These are phyloP conservation scores for Eupithecia subumbrata DNA, from an alignment of 2,888 invertebrate species.

Conservation along the genomic window DNA sequence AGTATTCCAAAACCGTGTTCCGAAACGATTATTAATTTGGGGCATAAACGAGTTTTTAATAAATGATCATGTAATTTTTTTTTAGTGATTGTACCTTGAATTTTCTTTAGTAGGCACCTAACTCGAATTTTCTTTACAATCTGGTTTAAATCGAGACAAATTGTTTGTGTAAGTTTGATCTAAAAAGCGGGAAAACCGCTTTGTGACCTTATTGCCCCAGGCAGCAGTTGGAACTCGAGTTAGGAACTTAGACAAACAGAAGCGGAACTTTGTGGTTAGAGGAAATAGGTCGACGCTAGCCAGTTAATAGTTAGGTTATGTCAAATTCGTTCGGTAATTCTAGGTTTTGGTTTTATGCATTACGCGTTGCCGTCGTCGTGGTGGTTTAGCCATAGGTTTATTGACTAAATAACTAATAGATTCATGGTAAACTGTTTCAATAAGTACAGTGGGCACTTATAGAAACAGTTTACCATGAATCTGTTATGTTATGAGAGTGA, in stretches of 20 bases:
- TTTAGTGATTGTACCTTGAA: too few species aligned
- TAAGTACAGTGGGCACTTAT: too few species aligned
- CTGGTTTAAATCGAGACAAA: conserved; percentile 6
- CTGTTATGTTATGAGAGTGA: not conserved
- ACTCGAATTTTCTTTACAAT: not conserved
- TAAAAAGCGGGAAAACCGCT: not conserved
- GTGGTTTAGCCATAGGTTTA: not conserved
- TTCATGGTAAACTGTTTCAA: too few species aligned
- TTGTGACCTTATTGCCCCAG: not conserved
- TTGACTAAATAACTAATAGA: not conserved
- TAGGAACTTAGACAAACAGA: not conserved
- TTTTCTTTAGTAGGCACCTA: not conserved
- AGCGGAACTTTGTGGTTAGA: not conserved
- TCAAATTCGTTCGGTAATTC: not conserved
- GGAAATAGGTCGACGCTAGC: not conserved
- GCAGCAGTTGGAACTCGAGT: not conserved
- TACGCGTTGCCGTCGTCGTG: not conserved
- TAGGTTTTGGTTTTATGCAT: not conserved
- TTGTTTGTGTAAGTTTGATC: conserved; percentile 9
- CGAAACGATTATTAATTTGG: too few species aligned
- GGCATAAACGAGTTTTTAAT: too few species aligned
- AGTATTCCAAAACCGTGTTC: too few species aligned
- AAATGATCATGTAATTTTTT: too few species aligned
- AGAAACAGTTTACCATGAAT: not conserved
- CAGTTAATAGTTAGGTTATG: too few species aligned